These are phyloP conservation scores for Cottus gobio DNA, from an alignment of 2,113 vertebrate genomes.

Conservation along the genomic window DNA sequence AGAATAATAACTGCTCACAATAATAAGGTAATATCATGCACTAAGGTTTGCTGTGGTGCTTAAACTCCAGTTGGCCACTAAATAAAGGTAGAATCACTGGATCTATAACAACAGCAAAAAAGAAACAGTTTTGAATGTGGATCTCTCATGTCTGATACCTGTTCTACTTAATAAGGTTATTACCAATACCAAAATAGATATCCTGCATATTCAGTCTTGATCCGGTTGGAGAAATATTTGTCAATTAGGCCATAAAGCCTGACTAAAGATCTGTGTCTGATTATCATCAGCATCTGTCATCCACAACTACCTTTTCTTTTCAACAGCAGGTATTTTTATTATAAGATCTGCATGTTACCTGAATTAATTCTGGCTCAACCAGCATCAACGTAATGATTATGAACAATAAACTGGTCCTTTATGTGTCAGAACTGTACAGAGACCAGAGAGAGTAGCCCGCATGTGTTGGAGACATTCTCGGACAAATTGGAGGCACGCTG, in stretches of 20 bases:
- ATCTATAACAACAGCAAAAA: not conserved
- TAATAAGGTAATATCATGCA: not conserved
- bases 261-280: not conserved
- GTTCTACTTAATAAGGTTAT: not conserved
- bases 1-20: not conserved
- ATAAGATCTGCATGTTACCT: not conserved
- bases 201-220: not conserved
- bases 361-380: not conserved
- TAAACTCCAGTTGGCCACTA: not conserved
- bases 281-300: not conserved
- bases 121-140: not conserved
- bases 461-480: not conserved
- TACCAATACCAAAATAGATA: not conserved
- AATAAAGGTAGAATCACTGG: not conserved
- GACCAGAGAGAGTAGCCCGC: not conserved
- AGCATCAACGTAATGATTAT: not conserved
- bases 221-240: not conserved
- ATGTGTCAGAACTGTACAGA: not conserved
- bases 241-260: not conserved
- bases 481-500: slow-evolving; percentile 14
- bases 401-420: not conserved
- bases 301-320: not conserved
- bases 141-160: not conserved
- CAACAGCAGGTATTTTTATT: slow-evolving; percentile 7
- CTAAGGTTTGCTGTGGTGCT: not conserved